Base-by-base conservation (phyloP, 2,113 vertebrate species). In the Siphamia tubifer region DNA sequence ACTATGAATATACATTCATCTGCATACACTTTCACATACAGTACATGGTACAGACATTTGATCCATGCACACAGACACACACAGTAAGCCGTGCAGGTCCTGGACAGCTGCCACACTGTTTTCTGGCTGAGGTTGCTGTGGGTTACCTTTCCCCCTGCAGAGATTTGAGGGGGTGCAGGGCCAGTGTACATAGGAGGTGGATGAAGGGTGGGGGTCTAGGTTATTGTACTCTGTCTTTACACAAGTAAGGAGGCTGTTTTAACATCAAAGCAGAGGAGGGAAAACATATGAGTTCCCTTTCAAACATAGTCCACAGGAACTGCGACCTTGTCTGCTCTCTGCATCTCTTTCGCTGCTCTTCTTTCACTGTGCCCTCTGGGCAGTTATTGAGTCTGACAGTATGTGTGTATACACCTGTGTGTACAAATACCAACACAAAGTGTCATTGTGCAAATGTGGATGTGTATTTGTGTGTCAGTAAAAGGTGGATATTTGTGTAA, bases 61-160 rank as follows among this genome's bases (percentile, higher is more conserved):
- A 51, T 39, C 40, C 49, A 40, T n/a, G 47, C 56, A 52, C 31
- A 39, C 16, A 52, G n/a, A 30, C 25, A 39, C 52, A 49, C 40
- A 58, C 43, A 58, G 8, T 45, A 54, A 15, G 51, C 38, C 23
- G 42, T 44, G 28, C 30, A 52, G 28, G 47, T 74, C 78, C 69
- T 69, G 73, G 82, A 79, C 80, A 81, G 73, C 86, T 88, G 90
- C 86, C 87, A 89, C 73, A 56, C 57, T 84, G 82, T 77, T 79
- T 84, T 73, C 72, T 82, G 69, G 73, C 74, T 76, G 48, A 39
- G 79, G 88, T 87, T 82, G 82, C 77, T 9, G 71, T 66, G 63
- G 74, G 82, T 84, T 88, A 82, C 84, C 81, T 79, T 70, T 67
- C 55, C 73, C 68, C 82, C 84, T 32, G 61, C 77, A 84, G 79